These are phyloP conservation scores for Melierax canorus DNA, from an alignment of 2,113 vertebrate genomes.

Conservation along the genomic window DNA sequence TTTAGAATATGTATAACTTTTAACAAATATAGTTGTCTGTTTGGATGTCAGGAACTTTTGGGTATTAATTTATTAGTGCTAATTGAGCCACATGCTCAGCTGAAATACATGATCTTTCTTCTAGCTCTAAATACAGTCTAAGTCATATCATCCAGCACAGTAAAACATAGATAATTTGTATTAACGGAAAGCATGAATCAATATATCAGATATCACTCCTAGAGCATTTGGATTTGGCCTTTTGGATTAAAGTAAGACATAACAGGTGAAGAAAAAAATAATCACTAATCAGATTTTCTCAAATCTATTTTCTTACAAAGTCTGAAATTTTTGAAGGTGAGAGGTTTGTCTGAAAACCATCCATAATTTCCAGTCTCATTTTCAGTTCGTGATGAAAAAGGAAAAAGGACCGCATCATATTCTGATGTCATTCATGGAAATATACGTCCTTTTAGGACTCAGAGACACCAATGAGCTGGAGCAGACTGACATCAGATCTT, in stretches of 20 bases:
- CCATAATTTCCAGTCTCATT: not conserved
- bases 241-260: not conserved
- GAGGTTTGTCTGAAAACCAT: not conserved
- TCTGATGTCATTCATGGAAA: not conserved
- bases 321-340: not conserved
- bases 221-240: not conserved
- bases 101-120: not conserved
- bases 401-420: not conserved
- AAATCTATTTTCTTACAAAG: not conserved
- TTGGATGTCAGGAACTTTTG: not conserved
- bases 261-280: not conserved
- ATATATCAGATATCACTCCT: not conserved
- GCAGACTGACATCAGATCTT: not conserved
- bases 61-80: not conserved
- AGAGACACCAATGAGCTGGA: not conserved
- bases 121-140: not conserved
- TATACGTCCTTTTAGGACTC: not conserved
- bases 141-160: not conserved
- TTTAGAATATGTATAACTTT: not conserved
- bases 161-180: not conserved
- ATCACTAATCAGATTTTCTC: not conserved
- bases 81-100: not conserved
- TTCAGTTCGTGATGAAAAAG: not conserved
- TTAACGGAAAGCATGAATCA: not conserved
- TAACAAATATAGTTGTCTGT: not conserved